Percentiles rank a stretch among this genome's conserved stretches.
These are phyloP conservation scores for Tachina fera DNA, from an alignment of 2,888 invertebrate species.

Conservation along the genomic window DNA sequence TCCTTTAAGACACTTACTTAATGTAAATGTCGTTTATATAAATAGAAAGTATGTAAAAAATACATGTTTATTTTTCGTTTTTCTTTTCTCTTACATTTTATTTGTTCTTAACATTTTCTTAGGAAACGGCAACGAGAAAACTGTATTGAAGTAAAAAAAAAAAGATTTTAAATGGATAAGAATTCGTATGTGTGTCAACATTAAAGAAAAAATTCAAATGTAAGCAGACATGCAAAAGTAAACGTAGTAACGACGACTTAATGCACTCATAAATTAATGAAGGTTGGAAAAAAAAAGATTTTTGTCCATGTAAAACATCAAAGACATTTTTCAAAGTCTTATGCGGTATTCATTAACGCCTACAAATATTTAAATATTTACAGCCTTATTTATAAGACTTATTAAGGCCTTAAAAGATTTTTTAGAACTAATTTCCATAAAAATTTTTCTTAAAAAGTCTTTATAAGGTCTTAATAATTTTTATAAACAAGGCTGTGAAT, in stretches of 20 bases:
- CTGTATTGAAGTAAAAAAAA: not conserved
- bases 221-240: not conserved
- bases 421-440: too few species aligned
- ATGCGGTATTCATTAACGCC: too few species aligned
- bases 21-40: not conserved
- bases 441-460: too few species aligned
- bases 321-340: not conserved
- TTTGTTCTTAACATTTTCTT: not conserved
- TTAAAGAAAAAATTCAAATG: not conserved
- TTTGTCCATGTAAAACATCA: not conserved
- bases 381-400: too few species aligned
- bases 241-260: conserved; percentile 43
- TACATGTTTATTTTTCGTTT: not conserved
- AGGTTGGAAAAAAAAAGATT: conserved; percentile 2
- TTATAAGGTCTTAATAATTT: too few species aligned
- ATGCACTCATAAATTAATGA: conserved; percentile 62
- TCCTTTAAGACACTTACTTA: conserved; percentile 2
- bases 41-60: not conserved
- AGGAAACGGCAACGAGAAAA: not conserved
- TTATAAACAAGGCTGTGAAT: too few species aligned
- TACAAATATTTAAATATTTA: too few species aligned
- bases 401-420: too few species aligned
- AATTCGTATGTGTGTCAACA: conserved; percentile 7
- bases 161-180: not conserved
- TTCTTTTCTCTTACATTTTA: not conserved